A percentile compares a stretch with the other conserved stretches of the same genome.
Evolutionary conservation across 2,797 vertebrate species (phyloP).

Genomic region (Pogonophryne albipinna): DNA sequence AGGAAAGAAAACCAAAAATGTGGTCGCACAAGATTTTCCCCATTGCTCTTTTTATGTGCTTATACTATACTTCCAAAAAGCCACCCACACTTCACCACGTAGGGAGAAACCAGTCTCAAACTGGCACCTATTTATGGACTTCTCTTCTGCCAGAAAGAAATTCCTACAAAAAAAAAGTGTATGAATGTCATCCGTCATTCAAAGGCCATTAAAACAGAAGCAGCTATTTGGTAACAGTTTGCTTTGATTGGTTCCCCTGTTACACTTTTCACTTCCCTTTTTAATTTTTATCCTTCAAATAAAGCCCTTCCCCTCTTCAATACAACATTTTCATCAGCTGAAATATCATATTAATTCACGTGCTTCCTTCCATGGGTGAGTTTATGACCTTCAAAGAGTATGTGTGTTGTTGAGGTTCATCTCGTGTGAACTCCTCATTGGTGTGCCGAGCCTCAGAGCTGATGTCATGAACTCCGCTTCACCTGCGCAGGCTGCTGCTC

Average conservation of each 20-base stretch:
- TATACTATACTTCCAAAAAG: conserved; percentile 76
- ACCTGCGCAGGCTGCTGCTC: conserved; percentile 62
- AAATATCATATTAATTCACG: conserved; percentile 13
- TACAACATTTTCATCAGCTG: conserved; percentile 41
- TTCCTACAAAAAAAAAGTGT: conserved; percentile 76
- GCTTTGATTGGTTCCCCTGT: conserved; percentile 71
- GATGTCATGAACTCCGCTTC: conserved; percentile 78
- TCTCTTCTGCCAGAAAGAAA: conserved; percentile 81
- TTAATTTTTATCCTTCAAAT: conserved; percentile 50
- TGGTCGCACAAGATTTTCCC: conserved; percentile 76
- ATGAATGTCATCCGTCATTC: conserved; percentile 83
- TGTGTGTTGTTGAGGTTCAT: conserved; percentile 8
- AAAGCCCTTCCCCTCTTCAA: conserved; percentile 41
- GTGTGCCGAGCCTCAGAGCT: conserved; percentile 41
- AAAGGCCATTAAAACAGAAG: conserved; percentile 80
- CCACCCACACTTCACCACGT: conserved; percentile 83
- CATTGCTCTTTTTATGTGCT: conserved; percentile 72
- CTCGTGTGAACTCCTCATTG: conserved; percentile 49
- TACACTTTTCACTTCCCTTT: conserved; percentile 63
- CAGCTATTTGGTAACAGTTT: conserved; percentile 77
- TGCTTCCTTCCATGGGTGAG: conserved; percentile 10
- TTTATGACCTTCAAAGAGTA: conserved; percentile 39
- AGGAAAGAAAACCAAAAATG: conserved; percentile 68
- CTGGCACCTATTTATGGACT: conserved; percentile 87
- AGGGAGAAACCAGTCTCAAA: conserved; percentile 80